Percentiles rank a stretch among this genome's conserved stretches.
Evolutionary conservation across 2,113 vertebrate genomes (phyloP).

Genomic region (Pogonocichla stellata): DNA sequence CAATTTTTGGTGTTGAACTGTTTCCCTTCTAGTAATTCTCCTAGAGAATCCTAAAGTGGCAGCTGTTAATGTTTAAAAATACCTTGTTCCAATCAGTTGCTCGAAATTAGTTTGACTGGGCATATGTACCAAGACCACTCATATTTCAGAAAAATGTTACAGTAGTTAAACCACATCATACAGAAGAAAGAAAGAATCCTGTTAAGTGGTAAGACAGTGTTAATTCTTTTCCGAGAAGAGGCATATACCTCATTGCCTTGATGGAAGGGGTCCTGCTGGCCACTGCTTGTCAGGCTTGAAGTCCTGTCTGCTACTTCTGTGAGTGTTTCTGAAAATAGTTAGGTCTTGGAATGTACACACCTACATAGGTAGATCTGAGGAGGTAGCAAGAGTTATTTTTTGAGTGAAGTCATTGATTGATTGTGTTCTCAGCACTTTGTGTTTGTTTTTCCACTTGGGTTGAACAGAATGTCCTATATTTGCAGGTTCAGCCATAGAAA

Average conservation of each 20-base stretch:
- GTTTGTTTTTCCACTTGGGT: neutral
- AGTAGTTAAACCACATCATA: neutral
- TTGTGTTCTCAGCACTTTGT: neutral
- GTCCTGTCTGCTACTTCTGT: neutral
- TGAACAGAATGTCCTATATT: neutral
- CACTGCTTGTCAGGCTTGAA: neutral
- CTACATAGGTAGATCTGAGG: neutral
- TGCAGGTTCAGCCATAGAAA: neutral
- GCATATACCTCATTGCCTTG: neutral
- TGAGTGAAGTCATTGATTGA: neutral
- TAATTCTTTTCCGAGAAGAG: neutral
- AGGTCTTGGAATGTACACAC: neutral
- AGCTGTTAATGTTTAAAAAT: neutral
- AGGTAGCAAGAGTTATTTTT: neutral
- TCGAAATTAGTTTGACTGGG: neutral
- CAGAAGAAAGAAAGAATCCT: neutral
- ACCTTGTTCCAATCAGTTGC: neutral
- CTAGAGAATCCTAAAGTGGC: neutral
- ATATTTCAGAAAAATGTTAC: neutral
- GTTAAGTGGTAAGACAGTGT: fast-evolving
- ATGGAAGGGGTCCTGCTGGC: neutral
- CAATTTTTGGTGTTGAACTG: neutral
- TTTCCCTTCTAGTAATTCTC: neutral
- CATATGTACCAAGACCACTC: neutral
- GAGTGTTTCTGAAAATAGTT: neutral